Base-by-base conservation (phyloP, 2,113 vertebrate genomes). In the Himantopus leucocephalus region DNA sequence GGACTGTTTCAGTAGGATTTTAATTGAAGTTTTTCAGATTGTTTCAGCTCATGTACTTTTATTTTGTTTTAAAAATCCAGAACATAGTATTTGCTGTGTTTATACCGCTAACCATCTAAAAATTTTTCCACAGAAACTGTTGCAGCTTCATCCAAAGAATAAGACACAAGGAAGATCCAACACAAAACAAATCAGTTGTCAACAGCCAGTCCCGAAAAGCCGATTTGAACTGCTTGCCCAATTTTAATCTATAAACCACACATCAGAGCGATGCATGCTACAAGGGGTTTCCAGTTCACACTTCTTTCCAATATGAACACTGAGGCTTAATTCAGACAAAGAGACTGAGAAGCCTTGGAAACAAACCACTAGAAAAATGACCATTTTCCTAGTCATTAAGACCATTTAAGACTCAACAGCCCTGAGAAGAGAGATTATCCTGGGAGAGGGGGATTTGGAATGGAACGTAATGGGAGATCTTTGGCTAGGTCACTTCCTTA, bases 201-300 rank as follows among this genome's bases (percentile, higher is more conserved):
- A 78, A 24, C 48, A 60, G 34, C 19, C 39, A 41, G 32, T 52
- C 22, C n/a, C 34, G 15, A 88, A 92, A 88, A 73, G 21, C 16
- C 0, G 0, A 67, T 74, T 23, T 68, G 10, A 68, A 43, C 21
- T 23, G 3, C 39, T 50, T 58, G 16, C 30, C 56, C 48, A 53
- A 4, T 23, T 32, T 9, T 0, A 43, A 21, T 3, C 37, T n/a
- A 22, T 68, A 82, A 86, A 66, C 10, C n/a, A 53, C 26, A 12
- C 4, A 5, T 29, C 32, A 68, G n/a, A 87, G 3, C 67, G 3
- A 45, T 0, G 1, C 5, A 10, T 0, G 14, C 27, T 50, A 11
- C 50, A 41, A 66, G 29, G 7, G 5, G 7, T 48, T 60, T 62
- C n/a, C n/a, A 55, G 30, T 29, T 90, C 67, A 58, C 9, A 1